Base-by-base conservation (phyloP, 2,113 vertebrate genomes). In the Hemibates koningsi region DNA sequence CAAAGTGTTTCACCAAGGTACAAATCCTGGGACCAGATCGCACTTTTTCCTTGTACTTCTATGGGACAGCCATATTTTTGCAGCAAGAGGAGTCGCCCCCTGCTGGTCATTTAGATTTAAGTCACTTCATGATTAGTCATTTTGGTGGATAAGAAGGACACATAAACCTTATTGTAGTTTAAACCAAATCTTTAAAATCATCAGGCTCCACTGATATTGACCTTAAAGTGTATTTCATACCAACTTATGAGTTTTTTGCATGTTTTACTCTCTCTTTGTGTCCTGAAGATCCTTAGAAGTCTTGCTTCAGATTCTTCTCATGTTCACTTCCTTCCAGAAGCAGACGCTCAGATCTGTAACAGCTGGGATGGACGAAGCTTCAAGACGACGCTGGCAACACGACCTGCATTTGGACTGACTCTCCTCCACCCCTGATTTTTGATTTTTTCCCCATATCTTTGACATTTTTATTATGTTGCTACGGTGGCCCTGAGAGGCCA, bases 11-110 rank as follows among this genome's bases (percentile, higher is more conserved):
- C 7, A 45, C 2, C 21, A 24, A 16, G 13, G 41, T 45, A 73
- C 21, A 73, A 45, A 45, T 43, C 21, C 21, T 3, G n/a, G 11
- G n/a, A 73, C 16, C n/a, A 73, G 3, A 73, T 45, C 0, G 0
- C 13, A 21, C 11, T 19, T 0, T 29, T 48, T 48, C 21, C 68
- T 17, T 48, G 9, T 10, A 17, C 13, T 45, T 48, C 21, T 17
- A 17, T 48, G 41, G 9, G 48, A 48, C 3, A 48, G 21, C 9
- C 68, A 73, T 27, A 3, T 73, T 76, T 71, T 76, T 48, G 7
- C 13, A 48, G 14, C 24, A 5, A 76, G 24, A 76, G 24, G 41
- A 5, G 14, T 76, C 41, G 68, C 68, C 68, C 41, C 68, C 68
- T 48, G 68, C 68, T 76, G 68, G 24, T 7, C 6, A 45, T 48